Percentiles rank a stretch among this genome's conserved stretches.
phyloP scores from a whole-genome alignment of 1,140 invertebrate species.

The Meloidogyne floridensis region DNA sequence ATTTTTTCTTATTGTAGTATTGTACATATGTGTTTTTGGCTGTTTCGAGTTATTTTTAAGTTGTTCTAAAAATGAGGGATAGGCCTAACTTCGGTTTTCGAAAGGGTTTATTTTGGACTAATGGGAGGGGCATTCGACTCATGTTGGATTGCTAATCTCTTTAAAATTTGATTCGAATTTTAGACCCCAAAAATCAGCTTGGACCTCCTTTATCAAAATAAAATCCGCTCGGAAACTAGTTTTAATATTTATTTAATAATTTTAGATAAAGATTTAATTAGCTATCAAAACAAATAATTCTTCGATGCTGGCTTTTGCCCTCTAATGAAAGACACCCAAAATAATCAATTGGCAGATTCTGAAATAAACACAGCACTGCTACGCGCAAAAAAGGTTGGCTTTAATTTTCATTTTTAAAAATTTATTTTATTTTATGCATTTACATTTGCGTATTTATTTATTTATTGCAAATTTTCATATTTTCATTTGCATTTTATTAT shows the following conservation, averaged over 20 bases:
- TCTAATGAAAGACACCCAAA: constrained; percentile 37
- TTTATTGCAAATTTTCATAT: constrained; percentile 35
- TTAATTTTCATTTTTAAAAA: constrained; percentile 19
- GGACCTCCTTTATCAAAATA: no score
- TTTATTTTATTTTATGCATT: constrained; percentile 17
- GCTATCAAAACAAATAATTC: background rate
- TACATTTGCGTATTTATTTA: constrained; percentile 25
- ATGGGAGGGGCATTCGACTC: no score
- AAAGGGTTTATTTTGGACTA: no score
- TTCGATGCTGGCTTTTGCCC: constrained; percentile 42
- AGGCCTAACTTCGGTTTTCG: no score
- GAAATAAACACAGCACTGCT: constrained; percentile 51
- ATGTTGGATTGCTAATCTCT: no score
- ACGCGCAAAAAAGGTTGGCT: constrained; percentile 52
- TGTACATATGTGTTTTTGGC: no score
- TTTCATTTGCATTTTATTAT: constrained; percentile 26
- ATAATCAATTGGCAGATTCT: constrained; percentile 28
- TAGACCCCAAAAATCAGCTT: no score
- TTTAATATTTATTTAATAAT: background rate
- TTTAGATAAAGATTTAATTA: background rate
- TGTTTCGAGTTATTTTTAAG: no score
- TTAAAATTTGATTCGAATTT: no score
- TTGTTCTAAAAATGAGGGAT: no score
- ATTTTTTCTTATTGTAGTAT: no score
- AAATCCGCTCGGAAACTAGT: no score